Base-by-base conservation (phyloP, 1,140 invertebrate genomes). In the Arion vulgaris region DNA sequence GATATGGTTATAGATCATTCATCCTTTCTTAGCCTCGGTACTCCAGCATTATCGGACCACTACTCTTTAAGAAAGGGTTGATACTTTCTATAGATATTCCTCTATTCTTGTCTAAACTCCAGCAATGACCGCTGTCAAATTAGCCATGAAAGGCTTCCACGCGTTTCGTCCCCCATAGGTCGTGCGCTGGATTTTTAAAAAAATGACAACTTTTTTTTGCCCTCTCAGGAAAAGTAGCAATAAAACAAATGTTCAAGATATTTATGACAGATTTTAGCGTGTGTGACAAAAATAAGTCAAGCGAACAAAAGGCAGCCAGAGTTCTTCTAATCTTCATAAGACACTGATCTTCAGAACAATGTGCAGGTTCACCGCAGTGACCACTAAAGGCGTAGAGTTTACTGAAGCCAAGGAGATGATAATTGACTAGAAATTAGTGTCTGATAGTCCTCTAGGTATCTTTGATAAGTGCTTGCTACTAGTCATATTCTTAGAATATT, bases 51-150 rank as follows among this genome's bases (percentile, higher is more conserved):
- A 76, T 2, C 26, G 41, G 51, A 11, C 28, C 4, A 53, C 19
- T 45, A 74, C 2, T 0, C 11, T 49, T 23, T 53, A 57, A 57
- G 51, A 57, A 76, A 76, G 49, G 51, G 36, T 13, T 36, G 74
- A 76, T 76, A 76, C 74, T 53, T 49, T 76, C 74, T 53, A 51
- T 76, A 36, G 45, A 28, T 76, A 36, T 36, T 9, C 41, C 17
- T 49, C 51, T 28, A 49, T 76, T 76, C 41, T 76, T 53, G 74
- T 53, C 45, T 38, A 76, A 36, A 41, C 41, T 53, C 7, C 76
- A 34, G 32, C 53, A 45, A 23, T 26, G 76, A 36, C 53, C 32
- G 76, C 76, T 78, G 76, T 78, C 76, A 78, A 78, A 78, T 78
- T 78, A 78, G 76, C 57, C 32, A 36, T 51, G 74, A 76, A 76